Evolutionary conservation across 1,140 invertebrate genomes (phyloP), one percentile per base, ranked within the genome.

Genomic region (Calephelis virginiensis): DNA sequence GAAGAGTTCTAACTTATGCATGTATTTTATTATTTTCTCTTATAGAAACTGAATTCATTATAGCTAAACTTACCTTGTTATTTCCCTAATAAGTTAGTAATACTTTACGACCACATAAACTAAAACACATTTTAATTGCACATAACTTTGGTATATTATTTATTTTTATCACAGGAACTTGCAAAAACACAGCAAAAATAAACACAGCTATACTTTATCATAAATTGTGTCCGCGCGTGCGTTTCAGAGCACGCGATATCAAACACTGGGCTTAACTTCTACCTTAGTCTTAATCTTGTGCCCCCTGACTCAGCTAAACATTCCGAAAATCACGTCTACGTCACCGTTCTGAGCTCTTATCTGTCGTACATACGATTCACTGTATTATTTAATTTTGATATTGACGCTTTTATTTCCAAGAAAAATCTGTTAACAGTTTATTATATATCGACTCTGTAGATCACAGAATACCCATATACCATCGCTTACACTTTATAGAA

Each of bases 241-340:
- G 53, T 59, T n/a, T 38, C 28, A n/a, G 2, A 8, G 12, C 28
- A 28, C 56, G 56, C 56, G 56, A 59, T 59, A n/a, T 12, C 37
- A 59, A 59, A 28, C 6, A 59, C 56, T 59, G 56, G 28, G 12
- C 56, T 59, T 59, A n/a, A 38, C 37, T 59, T 37, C 17, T 53
- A 53, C 14, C 50, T 59, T n/a, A 43, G 40, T 43, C 6, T 43
- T 43, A 43, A 43, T 43, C 40, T 38, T n/a, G 37, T 59, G 56
- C 28, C 56, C 56, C 56, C 56, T 59, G 56, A 59, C 56, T 59
- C 56, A 59, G 56, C 56, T 59, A 59, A 59, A 59, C 56, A 38
- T 59, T 37, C 17, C 37, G 56, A 59, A 59, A 38, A 59, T 59
- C 56, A 59, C 56, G 56, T 59, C 11, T 11, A 59, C 56, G 56